phyloP scores from a whole-genome alignment of 2,113 vertebrate species.

The Piaya cayana region DNA sequence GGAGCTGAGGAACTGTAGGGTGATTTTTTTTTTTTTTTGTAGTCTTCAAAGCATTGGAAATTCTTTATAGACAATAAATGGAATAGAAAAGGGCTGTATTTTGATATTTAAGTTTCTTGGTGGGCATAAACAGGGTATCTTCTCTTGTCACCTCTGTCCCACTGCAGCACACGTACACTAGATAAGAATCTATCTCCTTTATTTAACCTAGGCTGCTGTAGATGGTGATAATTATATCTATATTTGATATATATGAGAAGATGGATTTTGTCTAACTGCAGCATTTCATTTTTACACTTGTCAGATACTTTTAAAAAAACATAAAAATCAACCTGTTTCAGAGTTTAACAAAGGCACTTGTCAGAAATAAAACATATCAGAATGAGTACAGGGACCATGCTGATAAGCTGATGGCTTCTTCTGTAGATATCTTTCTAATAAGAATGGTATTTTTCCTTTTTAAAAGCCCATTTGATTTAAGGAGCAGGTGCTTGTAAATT shows the following conservation, averaged over 20 bases:
- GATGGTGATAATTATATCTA: fast-evolving
- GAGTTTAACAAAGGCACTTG: not conserved
- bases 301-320: not conserved
- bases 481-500: not conserved
- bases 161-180: fast-evolving
- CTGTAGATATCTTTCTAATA: not conserved
- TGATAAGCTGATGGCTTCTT: not conserved
- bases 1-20: not conserved
- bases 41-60: not conserved
- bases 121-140: not conserved
- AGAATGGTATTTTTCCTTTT: not conserved
- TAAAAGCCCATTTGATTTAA: not conserved
- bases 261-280: not conserved
- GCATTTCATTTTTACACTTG: not conserved
- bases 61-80: not conserved
- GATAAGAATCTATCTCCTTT: not conserved
- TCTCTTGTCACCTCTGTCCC: fast-evolving
- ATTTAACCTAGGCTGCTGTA: not conserved
- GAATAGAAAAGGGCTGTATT: not conserved
- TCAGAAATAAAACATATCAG: not conserved
- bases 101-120: not conserved
- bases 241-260: not conserved
- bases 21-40: not conserved
- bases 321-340: not conserved
- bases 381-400: not conserved